phyloP scores from a whole-genome alignment of 2,113 vertebrate species.

The Rana temporaria region DNA sequence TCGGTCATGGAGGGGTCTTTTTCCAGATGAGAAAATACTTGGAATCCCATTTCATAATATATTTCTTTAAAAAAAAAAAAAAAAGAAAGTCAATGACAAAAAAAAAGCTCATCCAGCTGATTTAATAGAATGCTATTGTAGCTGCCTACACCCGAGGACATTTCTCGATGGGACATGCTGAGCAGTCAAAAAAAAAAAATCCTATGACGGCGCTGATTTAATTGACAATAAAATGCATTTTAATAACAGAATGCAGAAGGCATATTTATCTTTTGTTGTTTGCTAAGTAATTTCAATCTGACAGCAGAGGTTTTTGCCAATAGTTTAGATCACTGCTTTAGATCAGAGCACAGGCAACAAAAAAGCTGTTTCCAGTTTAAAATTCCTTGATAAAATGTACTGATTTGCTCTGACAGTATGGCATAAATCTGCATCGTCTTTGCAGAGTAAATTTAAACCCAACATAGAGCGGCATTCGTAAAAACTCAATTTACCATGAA shows the following conservation, averaged over 20 bases:
- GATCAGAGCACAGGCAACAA: slow-evolving; percentile 45
- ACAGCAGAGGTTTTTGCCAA: slow-evolving; percentile 53
- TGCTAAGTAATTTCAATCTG: slow-evolving; percentile 48
- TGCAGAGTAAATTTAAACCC: slow-evolving; percentile 50
- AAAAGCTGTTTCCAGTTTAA: slow-evolving; percentile 51
- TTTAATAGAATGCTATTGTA: background rate
- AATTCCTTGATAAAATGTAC: slow-evolving; percentile 56
- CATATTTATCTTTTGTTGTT: slow-evolving; percentile 54
- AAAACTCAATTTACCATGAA: slow-evolving; percentile 57
- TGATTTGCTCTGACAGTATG: slow-evolving; percentile 53
- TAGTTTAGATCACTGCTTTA: slow-evolving; percentile 54
- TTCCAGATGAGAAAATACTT: no score
- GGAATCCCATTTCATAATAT: no score
- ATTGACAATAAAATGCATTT: slow-evolving; percentile 44
- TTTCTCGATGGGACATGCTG: slow-evolving; percentile 30
- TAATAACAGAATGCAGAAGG: slow-evolving; percentile 28
- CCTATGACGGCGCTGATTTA: slow-evolving; percentile 11
- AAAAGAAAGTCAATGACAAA: background rate
- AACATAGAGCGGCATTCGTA: slow-evolving; percentile 49
- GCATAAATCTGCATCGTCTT: slow-evolving; percentile 56
- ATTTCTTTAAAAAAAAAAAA: no score
- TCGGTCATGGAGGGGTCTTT: no score
- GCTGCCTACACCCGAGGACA: slow-evolving; percentile 10
- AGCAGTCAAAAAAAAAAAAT: slow-evolving; percentile 4
- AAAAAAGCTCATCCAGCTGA: background rate